Evolutionary conservation across 35 echinoderm and acorn worm species (phyloP), one percentile per base, ranked within the genome.

Genomic region (Apostichopus parvimensis): DNA sequence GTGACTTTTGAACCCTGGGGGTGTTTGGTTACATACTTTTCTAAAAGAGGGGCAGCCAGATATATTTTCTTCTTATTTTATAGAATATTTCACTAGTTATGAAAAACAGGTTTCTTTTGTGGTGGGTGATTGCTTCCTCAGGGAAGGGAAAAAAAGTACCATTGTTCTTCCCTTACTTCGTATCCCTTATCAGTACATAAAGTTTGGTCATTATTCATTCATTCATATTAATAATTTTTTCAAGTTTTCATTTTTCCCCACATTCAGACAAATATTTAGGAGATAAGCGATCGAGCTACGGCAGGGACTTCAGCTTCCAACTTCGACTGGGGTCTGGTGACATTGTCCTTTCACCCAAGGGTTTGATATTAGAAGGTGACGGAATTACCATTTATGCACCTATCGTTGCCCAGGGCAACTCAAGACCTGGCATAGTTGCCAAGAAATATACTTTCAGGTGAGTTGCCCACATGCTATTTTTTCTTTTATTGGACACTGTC

Each of bases 301-400:
- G 97, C 18, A 91, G 92, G 66, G 92, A 94, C 6, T 75, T 99
- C 26, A 94, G 86, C 68, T 99, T 99, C 88, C 76, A 92, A 54
- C 88, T 99, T 0, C 87, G 97, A 2, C 91, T 96, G 13, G 95
- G 93, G n/a, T 90, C 87, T 12, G 95, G 90, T 72, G 92, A 99
- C 25, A 87, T 93, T 11, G 59, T 76, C 18, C 88, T 94, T 11
- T 94, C 93, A 12, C 75, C 93, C 52, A 91, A 96, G 58, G 97
- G 95, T 72, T 59, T 99, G 20, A 94, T 99, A 4, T 78, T 99
- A 73, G 95, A 96, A 78, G 97, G 97, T 53, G 79, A 77, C 76
- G 97, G 97, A 9, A 60, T 87, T 23, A 91, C 79, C n/a, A 93
- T 99, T 55, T 94, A 92, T 14, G 95, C 97, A 11, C 95, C 95